Base-by-base conservation (phyloP, 2,113 vertebrate species). In the Synodontis membranacea region DNA sequence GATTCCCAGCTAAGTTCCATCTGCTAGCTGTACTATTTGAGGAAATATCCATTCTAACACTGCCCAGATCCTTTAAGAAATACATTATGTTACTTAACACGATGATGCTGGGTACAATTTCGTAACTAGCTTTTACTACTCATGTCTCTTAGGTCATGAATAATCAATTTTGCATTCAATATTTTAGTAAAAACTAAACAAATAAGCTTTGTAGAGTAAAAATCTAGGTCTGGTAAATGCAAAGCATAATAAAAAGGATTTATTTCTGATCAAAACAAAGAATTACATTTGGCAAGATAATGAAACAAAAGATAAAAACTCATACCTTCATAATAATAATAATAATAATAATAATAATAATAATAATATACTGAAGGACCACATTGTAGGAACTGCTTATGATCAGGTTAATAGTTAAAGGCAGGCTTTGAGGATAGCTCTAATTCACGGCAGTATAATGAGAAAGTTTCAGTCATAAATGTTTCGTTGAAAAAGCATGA, bases 1-100 rank as follows among this genome's bases (percentile, higher is more conserved):
- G 34, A 54, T 82, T 66, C 34, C 50, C 25, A 58, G 75, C 58
- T 25, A 80, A 23, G 44, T 34, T 58, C 12, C 46, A 84, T 84
- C 83, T n/a, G 12, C 60, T 54, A 64, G 54, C 44, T 87, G 60
- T 39, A 31, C 10, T 52, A 62, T 87, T 37, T 31, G 23, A 86
- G 68, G 25, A 76, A 78, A 66, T 83, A 44, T 80, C 48, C 48
- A 31, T n/a, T 85, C 58, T 64, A 52, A 66, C 44, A 12, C 14
- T 80, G 31, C 21, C 21, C n/a, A 19, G 39, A 78, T 37, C 11
- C 7, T 5, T 62, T 39, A 46, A 28, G 56, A 85, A 78, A 78
- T 44, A 6, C 14, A 52, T 42, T 50, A 17, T 31, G 72, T 46
- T 46, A 28, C 19, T 46, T 74, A 17, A 50, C 44, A 52, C 19